Conservation (phyloP, 2,797 vertebrate species). For the Pseudopleuronectes americanus region DNA sequence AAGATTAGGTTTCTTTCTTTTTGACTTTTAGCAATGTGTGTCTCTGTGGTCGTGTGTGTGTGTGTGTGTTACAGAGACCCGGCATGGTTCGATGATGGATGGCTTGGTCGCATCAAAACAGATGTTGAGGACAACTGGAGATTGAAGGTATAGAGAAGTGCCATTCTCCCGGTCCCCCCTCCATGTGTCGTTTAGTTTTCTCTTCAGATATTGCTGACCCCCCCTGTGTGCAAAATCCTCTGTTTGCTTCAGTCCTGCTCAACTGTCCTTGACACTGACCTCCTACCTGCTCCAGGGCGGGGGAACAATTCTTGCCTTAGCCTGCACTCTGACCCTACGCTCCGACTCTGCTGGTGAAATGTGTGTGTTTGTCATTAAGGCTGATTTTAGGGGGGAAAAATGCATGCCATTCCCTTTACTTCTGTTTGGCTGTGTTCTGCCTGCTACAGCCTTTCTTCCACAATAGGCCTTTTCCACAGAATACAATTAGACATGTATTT, state of each 20-base stretch:
- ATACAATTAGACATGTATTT: no score
- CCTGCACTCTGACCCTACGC: slow-evolving; percentile 27
- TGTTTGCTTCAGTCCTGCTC: slow-evolving; percentile 37
- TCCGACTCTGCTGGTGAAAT: slow-evolving; percentile 16
- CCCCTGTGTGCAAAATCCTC: slow-evolving; percentile 37
- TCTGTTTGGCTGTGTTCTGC: no score
- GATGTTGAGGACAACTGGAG: slow-evolving; percentile 95
- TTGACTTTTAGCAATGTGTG: not conserved
- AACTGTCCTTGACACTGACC: slow-evolving; percentile 42
- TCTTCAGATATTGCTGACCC: slow-evolving; percentile 7
- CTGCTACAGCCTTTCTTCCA: no score
- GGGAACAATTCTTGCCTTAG: slow-evolving; percentile 23
- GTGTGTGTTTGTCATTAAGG: no score
- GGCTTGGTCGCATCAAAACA: slow-evolving; percentile 93
- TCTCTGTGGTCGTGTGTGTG: not conserved
- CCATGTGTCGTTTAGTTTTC: slow-evolving; percentile 2
- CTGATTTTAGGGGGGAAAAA: no score
- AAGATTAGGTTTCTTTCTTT: not conserved
- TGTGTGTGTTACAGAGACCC: slow-evolving; percentile 84
- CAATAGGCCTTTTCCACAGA: no score
- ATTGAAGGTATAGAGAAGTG: slow-evolving; percentile 88
- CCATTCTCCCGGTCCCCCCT: not conserved
- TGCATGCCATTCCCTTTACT: no score
- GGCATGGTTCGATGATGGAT: slow-evolving; percentile 91
- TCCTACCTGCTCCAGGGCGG: slow-evolving; percentile 32